Evolutionary conservation across 2,113 vertebrate species (phyloP).

Genomic region (Nannospalax galili): DNA sequence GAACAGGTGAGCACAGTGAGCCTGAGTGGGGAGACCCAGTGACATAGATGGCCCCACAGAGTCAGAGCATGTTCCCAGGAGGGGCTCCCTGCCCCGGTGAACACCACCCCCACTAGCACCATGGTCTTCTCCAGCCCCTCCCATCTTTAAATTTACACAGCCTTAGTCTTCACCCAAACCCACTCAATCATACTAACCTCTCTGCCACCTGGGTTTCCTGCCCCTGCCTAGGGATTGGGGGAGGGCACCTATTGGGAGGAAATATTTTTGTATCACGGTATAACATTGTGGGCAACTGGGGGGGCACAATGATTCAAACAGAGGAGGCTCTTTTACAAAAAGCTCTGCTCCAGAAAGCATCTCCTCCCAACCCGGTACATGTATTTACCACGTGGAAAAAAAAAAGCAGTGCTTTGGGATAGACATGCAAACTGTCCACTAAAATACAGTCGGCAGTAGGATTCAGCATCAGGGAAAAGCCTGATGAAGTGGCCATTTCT

Average conservation of each 20-base stretch:
- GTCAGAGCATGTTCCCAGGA: neutral
- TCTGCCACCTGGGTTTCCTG: conserved; percentile 66
- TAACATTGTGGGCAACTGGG: conserved; percentile 73
- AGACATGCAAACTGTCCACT: neutral
- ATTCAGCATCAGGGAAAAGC: neutral
- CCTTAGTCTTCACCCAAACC: neutral
- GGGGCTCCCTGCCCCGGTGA: neutral
- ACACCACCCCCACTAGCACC: too few species aligned
- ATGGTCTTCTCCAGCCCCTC: neutral
- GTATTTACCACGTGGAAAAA: neutral
- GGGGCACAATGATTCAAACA: conserved; percentile 66
- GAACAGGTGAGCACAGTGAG: neutral
- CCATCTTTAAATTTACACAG: neutral
- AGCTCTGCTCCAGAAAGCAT: neutral
- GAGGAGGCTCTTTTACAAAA: conserved; percentile 77
- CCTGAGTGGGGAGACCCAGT: neutral
- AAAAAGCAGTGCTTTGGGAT: neutral
- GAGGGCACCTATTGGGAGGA: neutral
- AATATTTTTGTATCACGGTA: neutral
- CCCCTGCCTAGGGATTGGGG: neutral
- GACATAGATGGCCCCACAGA: neutral
- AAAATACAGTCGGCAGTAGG: neutral
- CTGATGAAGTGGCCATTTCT: neutral
- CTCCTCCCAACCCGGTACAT: neutral
- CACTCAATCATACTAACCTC: conserved; percentile 3